Base-by-base conservation (phyloP, 2,888 invertebrate genomes). In the Caenorhabditis zanzibari region DNA sequence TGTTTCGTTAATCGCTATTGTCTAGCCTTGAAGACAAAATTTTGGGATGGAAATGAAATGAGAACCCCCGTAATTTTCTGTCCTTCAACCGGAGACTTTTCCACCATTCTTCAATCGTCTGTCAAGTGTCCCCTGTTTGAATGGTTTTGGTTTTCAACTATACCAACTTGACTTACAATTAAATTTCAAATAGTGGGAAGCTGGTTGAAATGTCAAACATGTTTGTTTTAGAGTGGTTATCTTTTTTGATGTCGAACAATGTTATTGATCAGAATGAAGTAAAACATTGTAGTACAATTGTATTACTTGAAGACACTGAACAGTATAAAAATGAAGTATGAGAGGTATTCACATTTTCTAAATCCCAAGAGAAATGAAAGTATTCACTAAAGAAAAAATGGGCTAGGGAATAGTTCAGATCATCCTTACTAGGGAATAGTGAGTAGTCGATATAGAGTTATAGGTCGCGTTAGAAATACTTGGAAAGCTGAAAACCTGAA, bases 1-100 rank as follows among this genome's bases (percentile, higher is more conserved):
- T 64, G 75, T 75, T 66, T 49, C 76, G 59, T 52, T 76, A 76
- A 76, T 68, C 59, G 59, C 59, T 56, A 32, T 58, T 38, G 59
- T 49, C 49, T 58, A 68, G 66, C 66, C 66, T 66, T 66, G 66
- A 66, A 16, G 38, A 41, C 5, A 19, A 19, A 19, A 19, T 56
- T 38, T 41, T 9, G 28, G 44, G 5, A 28, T 54, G 49, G 49
- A 49, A 61, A 38, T 28, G 52, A 76, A 69, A 76, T 68, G 52
- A 49, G 69, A 76, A 76, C 76, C 76, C 76, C 52, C 38, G 54
- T 54, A 69, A 77, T 77, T 69, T 61, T 44, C 54, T 54, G 77
- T 63, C 76, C 76, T 76, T 68, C 59, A 41, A 47, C 24, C n/a
- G 1, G 26, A 58, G 59, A 68, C 59, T 76, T 68, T 64, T 44